Base-by-base conservation (phyloP, 2,113 vertebrate species). In the Entosphenus tridentatus region DNA sequence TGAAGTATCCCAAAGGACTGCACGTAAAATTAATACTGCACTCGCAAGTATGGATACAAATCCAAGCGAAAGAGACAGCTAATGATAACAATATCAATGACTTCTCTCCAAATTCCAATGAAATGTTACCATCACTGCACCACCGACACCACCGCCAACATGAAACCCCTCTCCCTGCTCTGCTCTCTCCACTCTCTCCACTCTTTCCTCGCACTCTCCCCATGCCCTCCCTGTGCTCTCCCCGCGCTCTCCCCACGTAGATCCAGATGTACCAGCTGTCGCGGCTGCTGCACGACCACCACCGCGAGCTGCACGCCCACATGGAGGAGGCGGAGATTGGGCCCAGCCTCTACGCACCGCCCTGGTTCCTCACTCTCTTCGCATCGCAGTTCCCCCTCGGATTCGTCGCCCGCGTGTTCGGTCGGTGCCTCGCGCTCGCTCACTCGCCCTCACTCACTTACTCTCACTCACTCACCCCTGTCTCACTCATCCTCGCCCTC, bases 221-320 rank as follows among this genome's bases (percentile, higher is more conserved):
- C 14, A n/a, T 65, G 14, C 18, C 8, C 59, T 65, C 18, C 18
- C 59, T 18, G 18, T 65, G 59, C 6, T 65, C 58, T 62, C 58
- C 12, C 12, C 16, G 2, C 10, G 21, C 62, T 16, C 10, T 9
- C 21, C 58, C 58, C 58, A 3, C 58, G 10, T 75, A 86, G 84
- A 82, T 86, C 74, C 84, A 86, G 74, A 86, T 86, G 84, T 86
- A 86, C 76, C 84, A 86, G 56, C 82, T 86, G 54, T 86, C 84
- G 1, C 77, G 84, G 68, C 81, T 86, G 4, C 83, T 86, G 39
- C 84, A 86, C 3, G 84, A 86, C 68, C 83, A 85, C 76, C 84
- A 86, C 71, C 68, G 80, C 68, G 84, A 86, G 72, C 82, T 86
- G 16, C 81, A 86, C 68, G 77, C 78, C 65, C 84, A 85, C 73